Evolutionary conservation across 2,113 vertebrate species (phyloP), one percentile per base, ranked within the genome.

Genomic region (Ciconia maguari): DNA sequence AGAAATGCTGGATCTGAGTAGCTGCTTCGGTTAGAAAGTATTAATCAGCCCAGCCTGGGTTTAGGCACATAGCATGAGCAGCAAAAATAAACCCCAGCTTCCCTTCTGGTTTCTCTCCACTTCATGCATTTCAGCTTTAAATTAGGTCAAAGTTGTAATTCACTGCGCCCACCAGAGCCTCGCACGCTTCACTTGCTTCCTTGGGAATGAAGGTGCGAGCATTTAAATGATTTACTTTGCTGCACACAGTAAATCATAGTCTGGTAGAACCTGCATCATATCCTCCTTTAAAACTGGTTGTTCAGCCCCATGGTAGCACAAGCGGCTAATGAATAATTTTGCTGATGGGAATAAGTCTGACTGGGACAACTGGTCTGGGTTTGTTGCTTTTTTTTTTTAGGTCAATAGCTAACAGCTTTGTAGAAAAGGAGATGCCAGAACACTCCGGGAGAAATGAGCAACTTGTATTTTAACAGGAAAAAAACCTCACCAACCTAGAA

Each of bases 101-200:
- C 51, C 82, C 68, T 91, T 97, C 89, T 93, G 74, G 51, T 89
- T 95, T 89, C 84, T 80, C 98, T 98, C 96, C 94, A 96, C 91
- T 98, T 98, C 96, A 96, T 60, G 72, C 93, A 95, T 95, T 97
- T 98, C 95, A 93, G 96, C 68, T 98, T 96, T 98, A 98, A 95
- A 98, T 95, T 96, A 97, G 98, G 98, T 98, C 98, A 98, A 98
- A 98, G 94, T 97, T 94, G 96, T 98, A 98, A 98, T 97, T 97
- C 92, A 34, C 94, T 97, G 92, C 60, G 4, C 76, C 77, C 58
- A 83, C 97, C 93, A 96, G 90, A 94, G 97, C 96, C 97, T 93
- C 26, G 58, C 96, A 98, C 9, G 97, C 98, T 98, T 98, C 98
- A 98, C 98, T 98, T 97, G 97, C 95, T 97, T 95, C 97, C 98